Evolutionary conservation across 2,797 vertebrate species (phyloP), one percentile per base, ranked within the genome.

Genomic region (Sparus aurata): DNA sequence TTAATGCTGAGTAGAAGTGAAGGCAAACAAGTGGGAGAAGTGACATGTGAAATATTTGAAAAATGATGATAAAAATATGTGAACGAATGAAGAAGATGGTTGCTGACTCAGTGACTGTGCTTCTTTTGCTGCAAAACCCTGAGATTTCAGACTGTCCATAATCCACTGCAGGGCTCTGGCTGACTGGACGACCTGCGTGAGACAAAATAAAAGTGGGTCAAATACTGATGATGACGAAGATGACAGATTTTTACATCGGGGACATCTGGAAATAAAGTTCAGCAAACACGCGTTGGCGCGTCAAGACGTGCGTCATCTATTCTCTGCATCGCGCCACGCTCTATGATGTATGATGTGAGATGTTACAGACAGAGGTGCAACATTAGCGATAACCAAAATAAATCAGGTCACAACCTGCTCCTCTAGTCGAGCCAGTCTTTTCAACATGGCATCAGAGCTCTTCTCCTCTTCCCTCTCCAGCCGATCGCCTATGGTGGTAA

Each of bases 91-190:
- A 20, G 55, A 68, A 17, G 45, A 27, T 62, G 8, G 18, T 8
- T 0, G 41, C 95, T 94, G 91, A 99, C 98, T 91, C 47, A 90
- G 18, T 2, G 82, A 4, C 0, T 95, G 95, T 4, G 88, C 1
- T 0, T 94, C 93, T 12, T 91, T 94, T 0, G 91, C 85, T 69
- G 91, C 77, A 25, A 93, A 94, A 60, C 95, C 95, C 1, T 91
- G 91, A 69, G 88, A 91, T 80, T 90, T 94, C 62, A 99, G 92
- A 0, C 92, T 92, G n/a, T 95, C 95, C 87, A 97, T 91, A 16
- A 99, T 96, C 97, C 96, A 97, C 72, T 95, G 93, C 80, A 99
- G 92, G 0, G 95, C 95, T 92, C 91, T 95, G 76, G 94, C 57
- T 0, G 92, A 96, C 90, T 96, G 96, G 0, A 88, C 69, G 74